Conservation (phyloP, 2,797 vertebrate species). For the Rhadinocentrus ornatus region DNA sequence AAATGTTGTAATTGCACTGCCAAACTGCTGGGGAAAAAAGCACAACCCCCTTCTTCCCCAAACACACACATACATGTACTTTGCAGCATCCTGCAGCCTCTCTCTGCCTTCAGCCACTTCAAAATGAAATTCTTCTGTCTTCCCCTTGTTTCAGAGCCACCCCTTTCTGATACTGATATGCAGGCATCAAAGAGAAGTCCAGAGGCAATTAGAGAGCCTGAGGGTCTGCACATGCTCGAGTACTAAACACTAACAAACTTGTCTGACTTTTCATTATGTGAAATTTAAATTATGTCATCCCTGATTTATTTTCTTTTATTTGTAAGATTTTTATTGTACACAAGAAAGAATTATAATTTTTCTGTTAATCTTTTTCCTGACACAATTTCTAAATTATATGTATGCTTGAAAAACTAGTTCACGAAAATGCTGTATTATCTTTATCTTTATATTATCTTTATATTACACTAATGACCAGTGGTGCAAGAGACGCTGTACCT, state of each 20-base stretch:
- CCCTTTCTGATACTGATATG: conserved; percentile 85
- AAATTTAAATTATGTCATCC: conserved; percentile 14
- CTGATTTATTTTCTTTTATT: conserved; percentile 22
- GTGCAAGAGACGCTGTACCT: conserved; percentile 33
- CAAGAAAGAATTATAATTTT: not conserved
- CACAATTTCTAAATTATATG: not conserved
- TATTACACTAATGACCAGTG: conserved; percentile 15
- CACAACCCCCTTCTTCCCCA: conserved; percentile 47
- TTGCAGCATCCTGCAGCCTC: conserved; percentile 27
- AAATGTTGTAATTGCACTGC: conserved; percentile 89
- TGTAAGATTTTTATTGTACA: not conserved
- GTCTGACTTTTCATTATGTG: conserved; percentile 23
- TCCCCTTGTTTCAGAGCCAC: conserved; percentile 56
- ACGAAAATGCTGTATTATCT: not conserved
- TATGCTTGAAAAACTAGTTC: not conserved
- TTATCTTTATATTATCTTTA: conserved; percentile 7
- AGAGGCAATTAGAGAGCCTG: conserved; percentile 62
- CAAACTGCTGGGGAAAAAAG: conserved; percentile 78
- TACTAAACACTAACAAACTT: conserved; percentile 31
- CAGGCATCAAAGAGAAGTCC: conserved; percentile 88
- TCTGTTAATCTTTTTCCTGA: not conserved
- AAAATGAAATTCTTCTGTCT: conserved; percentile 90
- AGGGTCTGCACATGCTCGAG: conserved; percentile 30
- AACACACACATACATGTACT: conserved; percentile 28
- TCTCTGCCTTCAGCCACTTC: conserved; percentile 86